These are phyloP conservation scores for Drosophila insularis DNA, from an alignment of 1,140 invertebrate species.

Conservation along the genomic window DNA sequence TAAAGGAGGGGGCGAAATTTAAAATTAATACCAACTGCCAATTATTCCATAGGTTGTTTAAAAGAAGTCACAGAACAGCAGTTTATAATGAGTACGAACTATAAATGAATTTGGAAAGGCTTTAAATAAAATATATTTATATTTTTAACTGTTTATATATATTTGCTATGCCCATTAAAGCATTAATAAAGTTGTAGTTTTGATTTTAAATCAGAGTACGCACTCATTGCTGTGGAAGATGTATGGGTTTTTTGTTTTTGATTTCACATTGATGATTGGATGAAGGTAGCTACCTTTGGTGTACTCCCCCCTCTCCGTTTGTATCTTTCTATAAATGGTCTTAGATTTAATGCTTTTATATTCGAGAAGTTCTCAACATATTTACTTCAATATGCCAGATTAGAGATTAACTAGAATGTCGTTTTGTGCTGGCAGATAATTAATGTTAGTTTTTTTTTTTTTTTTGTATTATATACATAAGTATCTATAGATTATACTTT, in stretches of 20 bases:
- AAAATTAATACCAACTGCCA: too few species aligned
- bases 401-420: slow-evolving; percentile 1
- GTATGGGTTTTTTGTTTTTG: background rate
- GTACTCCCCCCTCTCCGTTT: too few species aligned
- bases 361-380: background rate
- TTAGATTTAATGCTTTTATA: background rate
- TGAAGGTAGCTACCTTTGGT: background rate
- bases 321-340: background rate
- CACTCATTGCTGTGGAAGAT: background rate
- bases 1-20: too few species aligned
- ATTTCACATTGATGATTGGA: background rate
- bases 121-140: too few species aligned
- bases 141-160: too few species aligned
- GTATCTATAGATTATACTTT: slow-evolving; percentile 2
- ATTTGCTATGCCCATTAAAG: too few species aligned
- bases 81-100: too few species aligned
- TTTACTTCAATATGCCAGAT: slow-evolving; percentile 4
- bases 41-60: too few species aligned
- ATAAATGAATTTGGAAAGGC: too few species aligned
- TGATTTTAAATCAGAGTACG: background rate
- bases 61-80: too few species aligned
- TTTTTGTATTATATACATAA: slow-evolving; percentile 14
- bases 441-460: slow-evolving; percentile 1
- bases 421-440: slow-evolving; percentile 6
- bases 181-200: background rate